Percentiles rank a stretch among this genome's conserved stretches.
phyloP scores from a whole-genome alignment of 2,797 vertebrate species.

The Glyptemys insculpta region DNA sequence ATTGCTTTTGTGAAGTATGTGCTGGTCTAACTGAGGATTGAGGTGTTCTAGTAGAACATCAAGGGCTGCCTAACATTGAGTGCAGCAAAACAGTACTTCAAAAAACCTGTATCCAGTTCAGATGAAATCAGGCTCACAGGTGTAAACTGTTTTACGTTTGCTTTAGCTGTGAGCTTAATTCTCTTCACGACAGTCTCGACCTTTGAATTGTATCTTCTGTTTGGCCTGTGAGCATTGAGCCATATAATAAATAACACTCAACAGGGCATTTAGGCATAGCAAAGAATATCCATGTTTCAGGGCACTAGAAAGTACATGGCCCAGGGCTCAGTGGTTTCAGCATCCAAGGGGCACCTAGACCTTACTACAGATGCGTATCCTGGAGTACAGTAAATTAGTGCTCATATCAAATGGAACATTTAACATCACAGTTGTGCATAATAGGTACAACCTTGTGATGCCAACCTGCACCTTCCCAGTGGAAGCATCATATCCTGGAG shows the following conservation, averaged over 20 bases:
- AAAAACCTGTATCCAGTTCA: background rate
- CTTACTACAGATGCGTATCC: background rate
- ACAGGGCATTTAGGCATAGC: background rate
- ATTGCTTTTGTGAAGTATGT: background rate
- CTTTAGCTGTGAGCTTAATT: constrained; percentile 5
- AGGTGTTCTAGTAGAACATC: background rate
- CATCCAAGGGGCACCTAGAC: background rate
- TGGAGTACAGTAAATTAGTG: background rate
- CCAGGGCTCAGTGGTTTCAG: background rate
- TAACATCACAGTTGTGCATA: background rate
- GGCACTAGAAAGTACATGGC: background rate
- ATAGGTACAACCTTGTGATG: background rate
- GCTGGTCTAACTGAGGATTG: background rate
- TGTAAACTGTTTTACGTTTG: background rate
- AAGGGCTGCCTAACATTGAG: background rate
- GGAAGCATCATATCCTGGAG: background rate
- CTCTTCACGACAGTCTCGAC: background rate
- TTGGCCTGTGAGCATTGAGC: background rate
- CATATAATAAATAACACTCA: constrained; percentile 6
- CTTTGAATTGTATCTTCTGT: constrained; percentile 2
- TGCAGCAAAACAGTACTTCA: background rate
- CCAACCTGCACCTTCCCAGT: background rate
- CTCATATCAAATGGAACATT: background rate
- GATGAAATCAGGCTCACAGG: background rate
- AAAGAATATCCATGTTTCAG: background rate